Conservation (phyloP, 64 coral and sea anemone species). For the Dendrophyllia cribrosa region DNA sequence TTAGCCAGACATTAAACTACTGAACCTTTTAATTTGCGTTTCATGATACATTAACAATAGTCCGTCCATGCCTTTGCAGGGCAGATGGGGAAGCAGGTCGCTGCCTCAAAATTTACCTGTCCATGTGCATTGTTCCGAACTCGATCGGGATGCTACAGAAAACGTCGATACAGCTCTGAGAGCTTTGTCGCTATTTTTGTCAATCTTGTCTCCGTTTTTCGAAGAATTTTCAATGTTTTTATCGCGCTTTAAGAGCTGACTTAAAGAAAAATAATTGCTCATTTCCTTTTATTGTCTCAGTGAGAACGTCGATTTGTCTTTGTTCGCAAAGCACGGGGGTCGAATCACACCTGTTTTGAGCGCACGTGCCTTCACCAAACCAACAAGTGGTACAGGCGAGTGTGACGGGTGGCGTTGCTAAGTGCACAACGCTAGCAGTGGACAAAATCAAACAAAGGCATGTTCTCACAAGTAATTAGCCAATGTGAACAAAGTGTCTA, state of each 20-base stretch:
- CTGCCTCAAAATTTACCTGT: not conserved
- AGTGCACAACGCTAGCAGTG: constrained; percentile 33
- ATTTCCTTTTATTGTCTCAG: not conserved
- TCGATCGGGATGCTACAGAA: not conserved
- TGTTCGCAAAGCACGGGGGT: constrained; percentile 34
- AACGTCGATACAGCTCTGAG: not conserved
- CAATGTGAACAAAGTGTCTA: constrained; percentile 35
- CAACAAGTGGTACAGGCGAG: constrained; percentile 39
- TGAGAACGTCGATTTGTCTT: constrained; percentile 12
- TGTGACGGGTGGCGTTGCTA: constrained; percentile 53
- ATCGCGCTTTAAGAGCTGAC: not conserved
- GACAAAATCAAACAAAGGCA: constrained; percentile 58
- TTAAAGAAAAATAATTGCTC: not conserved
- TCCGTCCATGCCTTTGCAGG: constrained; percentile 3
- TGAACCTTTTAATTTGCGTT: not conserved
- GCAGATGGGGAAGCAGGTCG: not conserved
- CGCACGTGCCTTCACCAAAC: constrained; percentile 49
- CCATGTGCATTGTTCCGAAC: constrained; percentile 30
- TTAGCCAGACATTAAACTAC: not conserved
- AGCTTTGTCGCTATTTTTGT: not conserved
- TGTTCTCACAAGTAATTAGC: constrained; percentile 42
- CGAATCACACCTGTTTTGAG: constrained; percentile 15
- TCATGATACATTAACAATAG: constrained; percentile 15
- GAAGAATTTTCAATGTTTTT: not conserved
- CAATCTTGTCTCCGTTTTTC: not conserved